Conservation (phyloP, 2,113 vertebrate species). For the Petaurus breviceps region DNA sequence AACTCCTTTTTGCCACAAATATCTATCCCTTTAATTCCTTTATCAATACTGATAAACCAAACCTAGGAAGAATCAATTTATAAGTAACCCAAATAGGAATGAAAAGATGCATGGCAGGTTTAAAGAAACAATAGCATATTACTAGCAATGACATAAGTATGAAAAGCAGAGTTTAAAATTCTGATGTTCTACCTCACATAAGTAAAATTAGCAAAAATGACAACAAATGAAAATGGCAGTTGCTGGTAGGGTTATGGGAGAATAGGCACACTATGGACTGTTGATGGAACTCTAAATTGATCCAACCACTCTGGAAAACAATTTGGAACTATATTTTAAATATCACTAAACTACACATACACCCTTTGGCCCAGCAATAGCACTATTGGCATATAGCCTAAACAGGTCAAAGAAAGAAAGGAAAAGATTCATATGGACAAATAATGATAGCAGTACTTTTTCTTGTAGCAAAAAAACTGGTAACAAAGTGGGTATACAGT, state of each 20-base stretch:
- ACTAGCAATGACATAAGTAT: background rate
- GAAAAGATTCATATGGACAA: background rate
- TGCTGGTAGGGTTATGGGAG: background rate
- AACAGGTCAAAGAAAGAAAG: background rate
- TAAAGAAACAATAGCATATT: background rate
- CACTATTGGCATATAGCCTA: background rate
- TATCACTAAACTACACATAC: no score
- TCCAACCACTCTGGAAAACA: no score
- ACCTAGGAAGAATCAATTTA: background rate
- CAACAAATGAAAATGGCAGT: background rate
- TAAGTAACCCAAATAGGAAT: background rate
- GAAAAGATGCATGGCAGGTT: background rate
- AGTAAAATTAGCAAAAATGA: background rate
- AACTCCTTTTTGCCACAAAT: background rate
- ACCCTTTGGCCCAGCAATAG: no score
- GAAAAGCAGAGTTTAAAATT: background rate
- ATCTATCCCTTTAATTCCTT: background rate
- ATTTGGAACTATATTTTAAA: background rate
- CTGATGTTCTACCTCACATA: background rate
- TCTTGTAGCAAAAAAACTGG: background rate
- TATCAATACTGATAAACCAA: background rate
- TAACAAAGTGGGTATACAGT: background rate
- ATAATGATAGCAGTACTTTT: background rate
- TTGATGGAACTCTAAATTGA: background rate
- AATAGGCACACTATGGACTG: background rate